These are phyloP conservation scores for Siniperca chuatsi DNA, from an alignment of 2,113 vertebrate genomes.

Conservation along the genomic window DNA sequence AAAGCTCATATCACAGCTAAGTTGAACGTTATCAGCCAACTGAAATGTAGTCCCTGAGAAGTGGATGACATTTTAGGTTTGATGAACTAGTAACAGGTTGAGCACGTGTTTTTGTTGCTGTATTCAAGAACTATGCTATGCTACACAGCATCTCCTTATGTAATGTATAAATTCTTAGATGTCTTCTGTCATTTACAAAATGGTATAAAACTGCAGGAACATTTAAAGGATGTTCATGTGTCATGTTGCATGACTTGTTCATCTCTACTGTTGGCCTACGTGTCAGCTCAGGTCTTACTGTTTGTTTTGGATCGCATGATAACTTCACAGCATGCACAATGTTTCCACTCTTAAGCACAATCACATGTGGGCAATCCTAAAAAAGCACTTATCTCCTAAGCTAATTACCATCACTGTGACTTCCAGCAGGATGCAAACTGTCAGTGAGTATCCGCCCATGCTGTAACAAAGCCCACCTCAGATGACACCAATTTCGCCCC, in stretches of 20 bases:
- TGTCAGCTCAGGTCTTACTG: background rate
- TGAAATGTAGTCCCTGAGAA: slow-evolving; percentile 29
- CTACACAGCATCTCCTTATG: background rate
- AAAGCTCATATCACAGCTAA: slow-evolving; percentile 26
- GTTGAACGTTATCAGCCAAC: slow-evolving; percentile 62
- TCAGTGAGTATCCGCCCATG: slow-evolving; percentile 31
- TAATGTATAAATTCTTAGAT: background rate
- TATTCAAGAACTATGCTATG: background rate
- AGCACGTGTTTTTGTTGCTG: background rate
- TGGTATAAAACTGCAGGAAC: background rate
- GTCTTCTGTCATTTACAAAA: background rate
- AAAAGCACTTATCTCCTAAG: slow-evolving; percentile 80
- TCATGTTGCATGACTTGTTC: background rate
- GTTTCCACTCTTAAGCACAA: slow-evolving; percentile 64
- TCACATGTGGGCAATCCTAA: slow-evolving; percentile 75
- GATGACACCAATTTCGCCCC: slow-evolving; percentile 5
- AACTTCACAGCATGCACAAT: slow-evolving; percentile 30
- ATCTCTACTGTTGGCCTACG: background rate
- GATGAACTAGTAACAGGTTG: background rate
- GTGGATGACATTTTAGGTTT: background rate
- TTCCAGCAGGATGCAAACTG: slow-evolving; percentile 58
- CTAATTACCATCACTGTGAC: slow-evolving; percentile 77
- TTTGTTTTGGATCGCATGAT: slow-evolving; percentile 41
- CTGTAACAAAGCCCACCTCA: slow-evolving; percentile 49
- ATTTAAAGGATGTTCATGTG: background rate